Percentiles rank a stretch among this genome's conserved stretches.
phyloP scores from a whole-genome alignment of 1,140 invertebrate genomes.

The Pissodes strobi region DNA sequence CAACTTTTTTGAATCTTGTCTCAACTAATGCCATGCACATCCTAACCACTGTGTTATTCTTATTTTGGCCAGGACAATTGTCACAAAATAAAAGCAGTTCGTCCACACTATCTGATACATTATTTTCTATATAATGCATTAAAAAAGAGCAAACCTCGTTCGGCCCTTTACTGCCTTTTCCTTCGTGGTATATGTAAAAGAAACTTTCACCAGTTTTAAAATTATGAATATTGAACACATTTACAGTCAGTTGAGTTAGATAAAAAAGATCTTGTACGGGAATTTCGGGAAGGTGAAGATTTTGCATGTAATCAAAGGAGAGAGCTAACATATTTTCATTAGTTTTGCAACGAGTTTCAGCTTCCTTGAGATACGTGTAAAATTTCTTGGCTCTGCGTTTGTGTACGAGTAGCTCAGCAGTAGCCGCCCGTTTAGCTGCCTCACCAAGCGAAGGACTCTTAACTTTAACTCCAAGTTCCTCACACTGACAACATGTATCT shows the following conservation, averaged over 20 bases:
- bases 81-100: too few species aligned
- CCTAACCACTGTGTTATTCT: too few species aligned
- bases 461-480: conserved; percentile 23
- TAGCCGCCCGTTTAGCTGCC: conserved; percentile 14
- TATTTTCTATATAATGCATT: too few species aligned
- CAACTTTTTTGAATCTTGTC: too few species aligned
- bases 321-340: neutral
- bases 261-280: conserved; percentile 38
- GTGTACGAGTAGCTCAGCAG: conserved; percentile 18
- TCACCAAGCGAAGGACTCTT: conserved; percentile 23
- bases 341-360: neutral
- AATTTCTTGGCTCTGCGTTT: too few species aligned
- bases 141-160: too few species aligned
- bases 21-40: too few species aligned
- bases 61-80: too few species aligned
- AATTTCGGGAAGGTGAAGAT: conserved; percentile 38
- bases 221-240: conserved; percentile 43
- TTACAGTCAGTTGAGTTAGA: conserved; percentile 43
- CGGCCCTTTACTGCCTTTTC: too few species aligned
- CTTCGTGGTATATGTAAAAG: too few species aligned
- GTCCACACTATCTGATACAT: too few species aligned
- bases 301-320: conserved; percentile 43
- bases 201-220: too few species aligned
- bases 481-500: conserved; percentile 18
- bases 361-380: neutral